Evolutionary conservation across 2,113 vertebrate species (phyloP).

Genomic region (Hipposideros armiger): DNA sequence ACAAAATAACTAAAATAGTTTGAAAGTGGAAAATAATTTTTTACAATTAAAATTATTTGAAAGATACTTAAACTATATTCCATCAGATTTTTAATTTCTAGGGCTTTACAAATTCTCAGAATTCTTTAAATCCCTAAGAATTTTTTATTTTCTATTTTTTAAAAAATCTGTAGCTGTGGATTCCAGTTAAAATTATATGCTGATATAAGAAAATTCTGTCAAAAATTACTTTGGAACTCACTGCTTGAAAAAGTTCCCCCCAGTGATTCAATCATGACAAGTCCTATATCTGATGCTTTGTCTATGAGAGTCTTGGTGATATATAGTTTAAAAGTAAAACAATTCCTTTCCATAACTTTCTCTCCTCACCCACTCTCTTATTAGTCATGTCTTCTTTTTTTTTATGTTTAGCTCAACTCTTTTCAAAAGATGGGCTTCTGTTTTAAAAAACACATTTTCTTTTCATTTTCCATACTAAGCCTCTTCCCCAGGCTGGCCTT

Average conservation of each 20-base stretch:
- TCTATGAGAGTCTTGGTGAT: not conserved
- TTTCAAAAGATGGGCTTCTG: not conserved
- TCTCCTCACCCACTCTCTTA: not conserved
- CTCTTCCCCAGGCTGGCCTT: not conserved
- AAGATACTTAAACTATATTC: not conserved
- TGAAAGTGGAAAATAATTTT: not conserved
- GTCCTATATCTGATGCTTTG: not conserved
- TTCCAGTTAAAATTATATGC: not conserved
- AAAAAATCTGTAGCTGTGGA: not conserved
- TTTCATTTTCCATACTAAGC: not conserved
- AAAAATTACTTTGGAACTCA: not conserved
- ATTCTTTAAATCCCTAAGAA: not conserved
- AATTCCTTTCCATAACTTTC: not conserved
- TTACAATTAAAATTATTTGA: not conserved
- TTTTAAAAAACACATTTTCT: not conserved
- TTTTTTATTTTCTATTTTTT: not conserved
- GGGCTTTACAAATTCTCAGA: not conserved
- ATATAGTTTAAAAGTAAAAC: not conserved
- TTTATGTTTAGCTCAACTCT: not conserved
- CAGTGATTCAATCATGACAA: not conserved
- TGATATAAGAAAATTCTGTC: not conserved
- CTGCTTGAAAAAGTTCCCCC: not conserved
- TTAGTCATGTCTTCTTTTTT: conserved; percentile 21
- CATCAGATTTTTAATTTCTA: not conserved
- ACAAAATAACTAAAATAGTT: not conserved